Evolutionary conservation across 1,140 invertebrate genomes (phyloP), one percentile per base, ranked within the genome.

Genomic region (Paramacrobiotus metropolitanus): DNA sequence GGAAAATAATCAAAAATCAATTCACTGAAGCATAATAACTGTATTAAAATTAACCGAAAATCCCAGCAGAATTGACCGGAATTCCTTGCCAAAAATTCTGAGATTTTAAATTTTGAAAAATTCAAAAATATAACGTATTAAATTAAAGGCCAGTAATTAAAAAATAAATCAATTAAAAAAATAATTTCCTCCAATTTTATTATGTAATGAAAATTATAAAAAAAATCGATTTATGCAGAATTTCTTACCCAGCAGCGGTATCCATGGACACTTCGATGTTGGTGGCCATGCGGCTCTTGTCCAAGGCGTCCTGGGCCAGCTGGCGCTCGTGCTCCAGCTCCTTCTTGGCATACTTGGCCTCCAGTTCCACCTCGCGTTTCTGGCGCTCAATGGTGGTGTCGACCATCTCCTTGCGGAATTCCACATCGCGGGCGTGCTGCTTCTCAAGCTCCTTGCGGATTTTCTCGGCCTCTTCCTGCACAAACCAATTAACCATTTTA

Each of bases 401-500:
- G 4, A 55, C 48, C 4, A 55, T 4, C 4, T 55, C 48, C 48
- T 55, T 55, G 48, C 48, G 48, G 48, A 55, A 55, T 24, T 55
- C 48, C 9, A 55, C 24, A 24, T 55, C 48, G 9, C 48, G 48
- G 9, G 9, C 48, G 48, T 55, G 48, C 24, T 55, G 48, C 48
- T 55, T 55, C 48, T 55, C 48, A 9, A 55, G 24, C 48, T 9
- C 48, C 48, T 55, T 55, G 48, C 48, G 48, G 48, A 55, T 55
- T 24, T 55, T 55, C 24, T 55, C 48, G 24, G 48, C 48, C 24
- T 55, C 48, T 4, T 15, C 48, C 48, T 55, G 24, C 15, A 55
- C 15, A 55, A 55, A 24, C 9, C 9, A 9, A 40, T 9, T n/a
- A 9, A 9, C 9, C 34, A 40, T 9, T 40, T 40, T 40, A 9